phyloP scores from a whole-genome alignment of 2,797 vertebrate genomes.

The Myotis daubentonii region DNA sequence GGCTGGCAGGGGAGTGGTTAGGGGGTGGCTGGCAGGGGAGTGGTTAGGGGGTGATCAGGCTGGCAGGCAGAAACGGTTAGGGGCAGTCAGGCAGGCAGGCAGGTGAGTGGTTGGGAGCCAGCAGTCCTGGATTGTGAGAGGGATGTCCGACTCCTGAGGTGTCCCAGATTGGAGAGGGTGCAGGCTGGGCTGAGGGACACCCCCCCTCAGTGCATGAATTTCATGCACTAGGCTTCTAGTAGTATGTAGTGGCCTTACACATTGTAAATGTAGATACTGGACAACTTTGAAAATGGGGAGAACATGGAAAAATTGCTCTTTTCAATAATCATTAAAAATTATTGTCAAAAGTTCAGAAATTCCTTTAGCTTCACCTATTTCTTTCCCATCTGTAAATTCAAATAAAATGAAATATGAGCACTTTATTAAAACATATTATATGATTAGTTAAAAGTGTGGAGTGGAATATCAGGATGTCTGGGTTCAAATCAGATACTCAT shows the following conservation, averaged over 20 bases:
- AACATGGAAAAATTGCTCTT: not conserved
- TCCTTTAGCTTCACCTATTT: not conserved
- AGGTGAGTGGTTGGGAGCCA: too few species aligned
- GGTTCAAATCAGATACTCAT: not conserved
- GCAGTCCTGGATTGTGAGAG: too few species aligned
- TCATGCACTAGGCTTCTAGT: too few species aligned
- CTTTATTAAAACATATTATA: slow-evolving; percentile 14
- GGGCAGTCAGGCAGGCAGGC: too few species aligned
- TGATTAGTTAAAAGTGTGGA: not conserved
- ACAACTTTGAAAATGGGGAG: not conserved
- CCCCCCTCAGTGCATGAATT: too few species aligned
- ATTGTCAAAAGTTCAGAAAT: slow-evolving; percentile 32
- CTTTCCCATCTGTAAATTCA: slow-evolving; percentile 1
- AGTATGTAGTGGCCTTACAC: not conserved
- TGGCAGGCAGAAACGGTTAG: too few species aligned
- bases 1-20: too few species aligned
- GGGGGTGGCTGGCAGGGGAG: too few species aligned
- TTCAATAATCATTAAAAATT: slow-evolving; percentile 4
- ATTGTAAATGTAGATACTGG: not conserved
- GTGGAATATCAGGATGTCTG: not conserved
- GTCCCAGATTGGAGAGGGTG: too few species aligned
- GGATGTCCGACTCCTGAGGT: too few species aligned
- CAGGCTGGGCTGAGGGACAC: too few species aligned
- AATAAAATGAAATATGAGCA: slow-evolving; percentile 34
- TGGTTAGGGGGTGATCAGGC: too few species aligned